These are phyloP conservation scores for Tetragonisca angustula DNA, from an alignment of 2,888 invertebrate species.

Conservation along the genomic window DNA sequence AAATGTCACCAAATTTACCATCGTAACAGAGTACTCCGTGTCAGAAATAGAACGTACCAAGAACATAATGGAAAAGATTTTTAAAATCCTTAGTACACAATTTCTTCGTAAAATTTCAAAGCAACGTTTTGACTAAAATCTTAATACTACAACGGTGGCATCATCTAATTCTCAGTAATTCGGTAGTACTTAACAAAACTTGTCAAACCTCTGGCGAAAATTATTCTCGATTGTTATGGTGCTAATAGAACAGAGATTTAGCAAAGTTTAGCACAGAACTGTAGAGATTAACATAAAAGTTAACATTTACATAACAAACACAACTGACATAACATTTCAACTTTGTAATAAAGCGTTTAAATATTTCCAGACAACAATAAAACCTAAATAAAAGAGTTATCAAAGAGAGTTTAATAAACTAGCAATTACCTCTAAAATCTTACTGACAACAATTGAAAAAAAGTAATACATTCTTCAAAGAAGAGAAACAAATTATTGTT, in stretches of 20 bases:
- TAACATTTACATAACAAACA: no score
- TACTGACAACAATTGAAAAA: no score
- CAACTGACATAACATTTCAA: not conserved
- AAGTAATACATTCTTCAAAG: no score
- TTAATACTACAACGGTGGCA: no score
- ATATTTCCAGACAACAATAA: not conserved
- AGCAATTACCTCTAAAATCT: not conserved
- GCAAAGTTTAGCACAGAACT: not conserved
- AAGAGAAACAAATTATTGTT: no score
- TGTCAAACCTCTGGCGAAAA: no score
- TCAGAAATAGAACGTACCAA: not conserved
- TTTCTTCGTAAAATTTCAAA: not conserved
- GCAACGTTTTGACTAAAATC: not conserved
- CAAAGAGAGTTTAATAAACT: not conserved
- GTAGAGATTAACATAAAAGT: not conserved
- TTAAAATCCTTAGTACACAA: not conserved
- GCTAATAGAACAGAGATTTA: not conserved
- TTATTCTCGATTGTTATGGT: no score
- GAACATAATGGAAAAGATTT: not conserved
- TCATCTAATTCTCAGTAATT: no score
- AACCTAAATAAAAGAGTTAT: not conserved
- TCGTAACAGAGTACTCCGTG: not conserved
- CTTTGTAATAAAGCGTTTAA: no score
- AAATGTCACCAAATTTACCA: not conserved
- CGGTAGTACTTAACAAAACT: no score